Evolutionary conservation across 2,113 vertebrate genomes (phyloP).

Genomic region (Pan troglodytes): NHGRI_mPanTro3-v2.1_pri NC_072414.2:55208501-55209000

Average conservation of each 20-base stretch:
- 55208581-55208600: not conserved
- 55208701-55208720: slow-evolving; percentile 34
- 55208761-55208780: not conserved
- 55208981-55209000: not conserved
- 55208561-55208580: slow-evolving; percentile 1
- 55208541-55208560: not conserved
- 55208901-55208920: not conserved
- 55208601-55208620: not conserved
- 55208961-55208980: not conserved
- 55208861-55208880: not conserved
- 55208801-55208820: not conserved
- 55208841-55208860: not conserved
- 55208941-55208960: not conserved
- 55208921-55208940: not conserved
- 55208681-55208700: not conserved
- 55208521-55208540: not conserved
- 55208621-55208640: not conserved
- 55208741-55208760: not conserved
- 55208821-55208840: not conserved
- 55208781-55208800: not conserved
- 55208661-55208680: not conserved
- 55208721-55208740: not conserved
- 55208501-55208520: not conserved
- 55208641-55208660: not conserved
- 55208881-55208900: not conserved